Evolutionary conservation across 2,797 vertebrate species (phyloP).

Genomic region (Chelon labrosus): DNA sequence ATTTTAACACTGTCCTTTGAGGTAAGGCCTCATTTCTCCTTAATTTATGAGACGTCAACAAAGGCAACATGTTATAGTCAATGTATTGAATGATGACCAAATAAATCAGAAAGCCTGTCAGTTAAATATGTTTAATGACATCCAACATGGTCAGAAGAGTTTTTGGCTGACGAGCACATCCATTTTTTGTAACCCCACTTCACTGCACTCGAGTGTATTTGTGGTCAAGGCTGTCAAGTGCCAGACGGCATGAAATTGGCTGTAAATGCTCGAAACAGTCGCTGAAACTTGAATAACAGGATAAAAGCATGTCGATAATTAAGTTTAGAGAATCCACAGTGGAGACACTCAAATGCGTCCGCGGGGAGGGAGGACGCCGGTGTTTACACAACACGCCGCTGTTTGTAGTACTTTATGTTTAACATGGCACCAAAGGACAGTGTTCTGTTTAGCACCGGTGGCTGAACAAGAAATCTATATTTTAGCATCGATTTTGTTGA

Average conservation of each 20-base stretch:
- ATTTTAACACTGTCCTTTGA: neutral
- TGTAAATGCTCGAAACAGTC: constrained; percentile 33
- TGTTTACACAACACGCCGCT: constrained; percentile 1
- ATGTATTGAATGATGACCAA: neutral
- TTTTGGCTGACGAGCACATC: constrained; percentile 7
- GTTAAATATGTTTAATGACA: neutral
- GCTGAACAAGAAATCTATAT: neutral
- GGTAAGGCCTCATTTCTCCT: neutral
- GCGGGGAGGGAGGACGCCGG: constrained; percentile 10
- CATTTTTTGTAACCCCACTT: constrained; percentile 7
- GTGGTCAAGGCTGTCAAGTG: constrained; percentile 18
- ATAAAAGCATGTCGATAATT: constrained; percentile 46
- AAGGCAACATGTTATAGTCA: neutral
- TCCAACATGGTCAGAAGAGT: neutral
- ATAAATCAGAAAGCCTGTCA: neutral
- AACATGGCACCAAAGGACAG: neutral
- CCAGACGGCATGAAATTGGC: constrained; percentile 38
- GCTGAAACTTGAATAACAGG: constrained; percentile 36
- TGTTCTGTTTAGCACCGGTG: neutral
- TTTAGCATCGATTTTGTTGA: neutral
- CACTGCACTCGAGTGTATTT: constrained; percentile 13
- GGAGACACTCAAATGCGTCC: constrained; percentile 20
- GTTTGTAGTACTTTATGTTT: constrained; percentile 2
- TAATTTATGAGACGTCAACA: neutral
- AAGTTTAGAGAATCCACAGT: neutral